Evolutionary conservation across 2,888 invertebrate species (phyloP).

Genomic region (Acanthoscelides obtectus): DNA sequence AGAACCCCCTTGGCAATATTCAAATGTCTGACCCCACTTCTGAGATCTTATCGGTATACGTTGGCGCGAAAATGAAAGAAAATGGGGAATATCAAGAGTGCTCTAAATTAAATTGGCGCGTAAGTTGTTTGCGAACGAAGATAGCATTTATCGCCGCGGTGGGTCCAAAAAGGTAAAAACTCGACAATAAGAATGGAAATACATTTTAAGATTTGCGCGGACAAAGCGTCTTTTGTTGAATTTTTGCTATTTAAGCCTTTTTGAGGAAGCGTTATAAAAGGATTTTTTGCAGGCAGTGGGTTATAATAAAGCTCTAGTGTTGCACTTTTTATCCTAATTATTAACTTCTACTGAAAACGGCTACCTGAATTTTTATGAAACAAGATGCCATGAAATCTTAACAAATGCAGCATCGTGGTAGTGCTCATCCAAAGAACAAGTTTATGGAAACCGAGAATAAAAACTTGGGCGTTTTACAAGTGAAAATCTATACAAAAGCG

Average conservation of each 20-base stretch:
- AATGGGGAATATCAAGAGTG: background rate
- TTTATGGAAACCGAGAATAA: too few species aligned
- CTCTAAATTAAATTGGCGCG: background rate
- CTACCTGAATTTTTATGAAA: too few species aligned
- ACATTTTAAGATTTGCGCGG: background rate
- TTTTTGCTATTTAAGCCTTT: background rate
- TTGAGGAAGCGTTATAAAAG: background rate
- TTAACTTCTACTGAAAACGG: background rate
- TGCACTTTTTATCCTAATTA: background rate
- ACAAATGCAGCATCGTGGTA: too few species aligned
- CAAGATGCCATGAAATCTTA: too few species aligned
- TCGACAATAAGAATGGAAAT: background rate
- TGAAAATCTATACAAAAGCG: too few species aligned
- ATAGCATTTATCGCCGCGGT: background rate
- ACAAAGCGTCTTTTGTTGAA: background rate
- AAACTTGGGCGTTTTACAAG: too few species aligned
- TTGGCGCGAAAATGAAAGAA: background rate
- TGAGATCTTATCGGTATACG: background rate
- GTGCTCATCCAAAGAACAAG: too few species aligned
- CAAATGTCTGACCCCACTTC: too few species aligned
- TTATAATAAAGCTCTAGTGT: background rate
- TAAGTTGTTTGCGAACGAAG: background rate
- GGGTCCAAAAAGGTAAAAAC: background rate
- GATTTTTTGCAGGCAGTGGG: background rate
- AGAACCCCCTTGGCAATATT: too few species aligned